Evolutionary conservation across 1,140 invertebrate genomes (phyloP), one percentile per base, ranked within the genome.

Genomic region (Babylonia areolata): DNA sequence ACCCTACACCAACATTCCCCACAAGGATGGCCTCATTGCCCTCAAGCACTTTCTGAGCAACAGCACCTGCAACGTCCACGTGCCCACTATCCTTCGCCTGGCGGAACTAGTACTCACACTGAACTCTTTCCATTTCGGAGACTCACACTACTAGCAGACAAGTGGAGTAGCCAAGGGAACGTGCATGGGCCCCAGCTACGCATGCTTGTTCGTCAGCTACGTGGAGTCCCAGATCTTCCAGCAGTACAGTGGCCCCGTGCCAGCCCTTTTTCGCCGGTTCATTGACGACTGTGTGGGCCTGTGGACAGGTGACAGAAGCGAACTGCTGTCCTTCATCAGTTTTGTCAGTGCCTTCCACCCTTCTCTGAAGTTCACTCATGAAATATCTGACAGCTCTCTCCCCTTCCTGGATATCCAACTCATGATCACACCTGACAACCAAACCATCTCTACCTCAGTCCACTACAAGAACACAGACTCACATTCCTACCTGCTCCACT

Each of bases 1-100:
- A 39, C 39, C 35, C 17, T 77, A 77, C 73, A 77, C 73, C n/a
- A 39, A 37, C 33, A 15, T 77, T 39, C 73, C 73, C 17, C 73
- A 77, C 33, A 77, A 37, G 39, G 73, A 77, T 40, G 39, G 73
- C 39, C 73, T 77, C 15, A 77, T 40, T 37, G 73, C 39, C n/a
- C 31, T 77, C 20, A 64, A 64, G 58, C 58, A 64, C 58, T 64
- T 64, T n/a, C 58, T 64, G 20, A n/a, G 20, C 58, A 64, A 11
- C 58, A 64, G 58, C 58, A 23, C 17, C 58, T 64, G 28, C 28
- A n/a, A 64, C 58, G 28, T 64, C 58, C 58, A 64, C 23, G 28
- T n/a, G 20, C 31, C 71, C 71, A 73, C 35, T 73, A 28, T 73
- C 71, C 31, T 73, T 17, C 71, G 71, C 35, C 71, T 73, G 12